Evolutionary conservation across 2,797 vertebrate species (phyloP), one percentile per base, ranked within the genome.

Genomic region (Chrosomus eos): DNA sequence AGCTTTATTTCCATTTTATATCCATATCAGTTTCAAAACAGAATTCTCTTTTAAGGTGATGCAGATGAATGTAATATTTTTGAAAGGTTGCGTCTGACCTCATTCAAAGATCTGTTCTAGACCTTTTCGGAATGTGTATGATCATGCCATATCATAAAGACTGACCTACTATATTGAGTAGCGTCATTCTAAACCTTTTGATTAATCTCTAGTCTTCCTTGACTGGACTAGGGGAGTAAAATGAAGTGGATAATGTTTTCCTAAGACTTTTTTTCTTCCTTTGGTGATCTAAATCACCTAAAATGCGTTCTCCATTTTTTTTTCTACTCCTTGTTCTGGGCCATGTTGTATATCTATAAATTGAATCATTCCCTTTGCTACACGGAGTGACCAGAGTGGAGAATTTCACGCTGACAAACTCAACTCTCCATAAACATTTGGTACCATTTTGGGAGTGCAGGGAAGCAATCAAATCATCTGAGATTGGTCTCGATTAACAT

Each of bases 361-460:
- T 64, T 81, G 58, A 81, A 84, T 85, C 85, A 89, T 87, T 89
- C 88, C 87, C 75, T 86, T 84, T 86, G 28, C 40, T 80, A 80
- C 48, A 79, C 88, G 84, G 85, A 90, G 86, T 58, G 81, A 71
- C 68, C 83, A 84, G 83, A 88, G 67, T 64, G 45, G 38, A 84
- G 31, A 76, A 19, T 36, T 48, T 64, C 33, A 64, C 48, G 40
- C 36, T 62, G 26, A 31, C 66, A 85, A 31, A 55, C 36, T 26
- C 38, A 71, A 81, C 86, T 64, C 72, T 85, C 81, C 55, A 76
- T 85, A 73, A 81, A 76, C 81, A 85, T 86, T 92, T 33, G 94
- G 95, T 95, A 95, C 94, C 91, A 75, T 81, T 67, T 88, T 66
- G 82, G 78, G 73, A 67, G 55, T 53, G 19, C 40, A 53, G 62